These are phyloP conservation scores for Dromaius novaehollandiae DNA, from an alignment of 2,113 vertebrate species.

Conservation along the genomic window DNA sequence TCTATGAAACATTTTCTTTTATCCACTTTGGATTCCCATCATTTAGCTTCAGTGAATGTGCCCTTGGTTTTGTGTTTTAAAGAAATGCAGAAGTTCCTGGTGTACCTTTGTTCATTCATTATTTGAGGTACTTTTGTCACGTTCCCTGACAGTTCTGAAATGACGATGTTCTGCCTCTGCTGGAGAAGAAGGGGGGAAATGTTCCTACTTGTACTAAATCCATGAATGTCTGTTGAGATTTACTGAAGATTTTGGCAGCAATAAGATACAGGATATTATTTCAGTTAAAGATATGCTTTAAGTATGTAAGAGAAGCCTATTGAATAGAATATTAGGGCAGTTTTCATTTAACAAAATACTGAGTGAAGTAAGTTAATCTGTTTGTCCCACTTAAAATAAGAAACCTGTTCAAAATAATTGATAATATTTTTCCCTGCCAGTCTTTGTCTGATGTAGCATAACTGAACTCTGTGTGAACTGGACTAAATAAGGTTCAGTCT, in stretches of 20 bases:
- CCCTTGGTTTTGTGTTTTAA: neutral
- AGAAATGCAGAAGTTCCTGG: neutral
- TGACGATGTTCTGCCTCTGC: neutral
- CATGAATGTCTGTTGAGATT: neutral
- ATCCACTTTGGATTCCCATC: neutral
- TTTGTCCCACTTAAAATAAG: neutral
- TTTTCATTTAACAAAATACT: conserved; percentile 22
- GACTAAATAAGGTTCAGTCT: neutral
- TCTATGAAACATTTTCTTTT: neutral
- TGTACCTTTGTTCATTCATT: neutral
- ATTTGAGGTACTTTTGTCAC: neutral
- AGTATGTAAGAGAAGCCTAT: neutral
- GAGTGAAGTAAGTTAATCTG: neutral
- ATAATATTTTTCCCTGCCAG: neutral
- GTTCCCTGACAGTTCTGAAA: neutral
- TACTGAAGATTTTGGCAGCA: neutral
- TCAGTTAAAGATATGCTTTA: neutral
- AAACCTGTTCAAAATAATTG: neutral
- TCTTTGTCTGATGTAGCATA: neutral
- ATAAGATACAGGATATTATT: neutral
- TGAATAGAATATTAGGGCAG: conserved; percentile 13
- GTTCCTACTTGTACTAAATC: neutral
- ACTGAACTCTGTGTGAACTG: neutral
- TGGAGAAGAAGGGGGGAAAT: neutral
- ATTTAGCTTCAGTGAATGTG: fast-evolving